A percentile compares a stretch with the other conserved stretches of the same genome.
These are phyloP conservation scores for Pogonus chalceus DNA, from an alignment of 1,140 invertebrate species.

Conservation along the genomic window DNA sequence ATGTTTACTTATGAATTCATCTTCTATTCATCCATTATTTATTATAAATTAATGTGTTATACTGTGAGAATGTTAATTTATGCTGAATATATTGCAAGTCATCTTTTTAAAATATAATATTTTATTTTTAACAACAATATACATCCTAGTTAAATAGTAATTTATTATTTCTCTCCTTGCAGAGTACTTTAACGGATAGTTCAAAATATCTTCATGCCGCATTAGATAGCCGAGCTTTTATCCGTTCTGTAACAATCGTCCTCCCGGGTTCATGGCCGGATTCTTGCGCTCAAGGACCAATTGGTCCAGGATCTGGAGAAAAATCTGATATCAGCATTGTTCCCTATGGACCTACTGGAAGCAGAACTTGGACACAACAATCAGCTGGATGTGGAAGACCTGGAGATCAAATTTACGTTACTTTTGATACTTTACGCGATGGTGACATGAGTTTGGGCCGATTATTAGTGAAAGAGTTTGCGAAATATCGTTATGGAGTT, in stretches of 20 bases:
- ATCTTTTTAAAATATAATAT: neutral
- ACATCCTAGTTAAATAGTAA: neutral
- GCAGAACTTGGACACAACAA: conserved; percentile 48
- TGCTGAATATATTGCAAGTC: neutral
- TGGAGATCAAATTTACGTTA: conserved; percentile 48
- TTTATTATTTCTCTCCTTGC: conserved; percentile 26
- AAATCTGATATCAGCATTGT: conserved; percentile 41
- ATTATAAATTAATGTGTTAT: neutral
- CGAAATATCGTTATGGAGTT: conserved; percentile 57
- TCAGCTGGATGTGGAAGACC: conserved; percentile 44
- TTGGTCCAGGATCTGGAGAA: conserved; percentile 36
- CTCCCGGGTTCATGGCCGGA: conserved; percentile 44
- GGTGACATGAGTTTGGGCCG: conserved; percentile 33
- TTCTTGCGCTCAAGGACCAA: conserved; percentile 30
- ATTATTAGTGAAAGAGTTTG: conserved; percentile 50
- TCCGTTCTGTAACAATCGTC: conserved; percentile 41
- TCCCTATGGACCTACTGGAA: conserved; percentile 39
- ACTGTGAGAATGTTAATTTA: neutral
- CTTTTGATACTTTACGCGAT: conserved; percentile 30
- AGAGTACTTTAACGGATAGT: conserved; percentile 39
- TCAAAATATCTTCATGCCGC: conserved; percentile 42
- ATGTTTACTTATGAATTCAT: neutral
- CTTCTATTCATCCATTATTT: neutral
- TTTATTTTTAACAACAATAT: neutral
- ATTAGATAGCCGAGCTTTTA: conserved; percentile 42